Evolutionary conservation across 2,797 vertebrate species (phyloP).

Genomic region (Emys orbicularis): DNA sequence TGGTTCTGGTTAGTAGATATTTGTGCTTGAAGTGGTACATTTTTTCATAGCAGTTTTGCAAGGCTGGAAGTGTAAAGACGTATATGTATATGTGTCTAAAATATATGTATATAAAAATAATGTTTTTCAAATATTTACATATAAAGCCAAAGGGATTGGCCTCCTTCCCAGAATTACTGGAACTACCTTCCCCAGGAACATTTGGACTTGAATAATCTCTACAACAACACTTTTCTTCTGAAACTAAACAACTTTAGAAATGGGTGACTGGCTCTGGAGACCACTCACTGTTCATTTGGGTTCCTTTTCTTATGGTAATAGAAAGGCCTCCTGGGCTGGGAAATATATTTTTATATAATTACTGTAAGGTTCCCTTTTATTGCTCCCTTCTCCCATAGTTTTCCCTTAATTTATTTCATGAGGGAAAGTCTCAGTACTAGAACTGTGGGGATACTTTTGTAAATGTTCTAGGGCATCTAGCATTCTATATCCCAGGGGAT

Average conservation of each 20-base stretch:
- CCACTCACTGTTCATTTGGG: conserved; percentile 37
- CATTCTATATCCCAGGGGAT: background rate
- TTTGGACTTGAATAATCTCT: conserved; percentile 85
- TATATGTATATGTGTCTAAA: conserved; percentile 72
- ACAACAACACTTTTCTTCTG: conserved; percentile 77
- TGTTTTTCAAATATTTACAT: conserved; percentile 88
- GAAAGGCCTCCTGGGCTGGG: background rate
- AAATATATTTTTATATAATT: conserved; percentile 12
- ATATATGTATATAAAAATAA: conserved; percentile 74
- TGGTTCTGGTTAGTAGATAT: background rate
- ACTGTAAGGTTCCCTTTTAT: background rate
- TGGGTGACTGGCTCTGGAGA: conserved; percentile 59
- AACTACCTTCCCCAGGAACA: conserved; percentile 85
- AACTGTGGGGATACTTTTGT: background rate
- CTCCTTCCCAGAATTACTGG: conserved; percentile 85
- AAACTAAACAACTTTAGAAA: conserved; percentile 79
- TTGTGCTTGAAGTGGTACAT: background rate
- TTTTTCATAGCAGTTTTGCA: conserved; percentile 60
- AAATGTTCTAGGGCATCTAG: background rate
- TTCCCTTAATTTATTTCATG: background rate
- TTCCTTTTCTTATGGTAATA: conserved; percentile 35
- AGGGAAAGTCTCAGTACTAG: background rate
- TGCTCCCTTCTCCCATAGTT: background rate
- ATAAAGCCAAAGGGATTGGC: conserved; percentile 81
- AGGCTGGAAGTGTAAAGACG: conserved; percentile 60